Evolutionary conservation across 1,140 invertebrate genomes (phyloP), one percentile per base, ranked within the genome.

Genomic region (Neocloeon triangulifer): DNA sequence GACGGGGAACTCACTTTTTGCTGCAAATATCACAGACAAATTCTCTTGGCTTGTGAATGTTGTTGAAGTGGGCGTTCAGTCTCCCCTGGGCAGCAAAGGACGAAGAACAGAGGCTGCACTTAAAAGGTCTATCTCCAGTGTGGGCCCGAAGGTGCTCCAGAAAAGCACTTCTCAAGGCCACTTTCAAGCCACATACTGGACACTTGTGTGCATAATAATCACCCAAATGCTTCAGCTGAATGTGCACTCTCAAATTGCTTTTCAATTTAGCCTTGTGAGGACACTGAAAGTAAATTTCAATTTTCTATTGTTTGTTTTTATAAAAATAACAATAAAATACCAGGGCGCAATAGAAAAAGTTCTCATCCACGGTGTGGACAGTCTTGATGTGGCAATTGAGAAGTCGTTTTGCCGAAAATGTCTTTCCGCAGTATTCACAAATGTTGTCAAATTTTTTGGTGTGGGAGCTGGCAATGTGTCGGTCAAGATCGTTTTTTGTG

Each of bases 401-500:
- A 12, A 32, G 32, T 8, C 35, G 35, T 19, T 39, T 33, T 23
- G 40, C 40, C 5, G 33, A 33, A 35, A 44, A 45, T 22, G 27
- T 33, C 25, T 43, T 44, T 1, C 41, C 42, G 37, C 43, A 45
- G 4, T 39, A 25, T 31, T 43, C 35, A 27, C 43, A 45, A 12
- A 34, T 28, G 25, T 38, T 41, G 18, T 38, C 37, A n/a, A 32
- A 34, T 13, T 38, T 39, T 1, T 41, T 42, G 9, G 42, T 45
- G 25, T 45, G 43, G n/a, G 37, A 34, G 13, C 30, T 35, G n/a
- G n/a, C n/a, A 26, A 19, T 35, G 23, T 45, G 43, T 5, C 38
- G 40, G 12, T 35, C 30, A 15, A 41, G 32, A 30, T 43, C 40
- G 2, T 33, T 39, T 35, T 43, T 39, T 5, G 30, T 30, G 10